Base-by-base conservation (phyloP, 2,888 invertebrate species). In the Nomada hirtipes region DNA sequence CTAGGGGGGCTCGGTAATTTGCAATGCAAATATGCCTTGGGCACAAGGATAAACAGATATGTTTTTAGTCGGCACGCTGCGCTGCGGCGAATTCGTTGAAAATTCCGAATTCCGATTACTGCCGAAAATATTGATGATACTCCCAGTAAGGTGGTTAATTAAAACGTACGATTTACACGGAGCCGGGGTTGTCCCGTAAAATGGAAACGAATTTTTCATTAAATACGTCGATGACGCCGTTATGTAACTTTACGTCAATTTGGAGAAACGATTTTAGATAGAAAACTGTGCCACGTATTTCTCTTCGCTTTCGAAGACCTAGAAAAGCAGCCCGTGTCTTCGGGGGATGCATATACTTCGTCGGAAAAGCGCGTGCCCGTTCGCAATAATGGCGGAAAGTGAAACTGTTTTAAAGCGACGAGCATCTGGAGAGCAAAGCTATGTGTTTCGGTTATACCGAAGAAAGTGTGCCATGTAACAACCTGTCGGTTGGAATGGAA, bases 381-480 rank as follows among this genome's bases (percentile, higher is more conserved):
- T 83, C 71, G 70, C 67, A 74, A 84, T 78, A 83, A 83, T 79
- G 65, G 20, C 76, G 59, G 68, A 87, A 84, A 87, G 84, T 84
- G 87, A 87, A 87, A 87, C 76, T 67, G 72, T 75, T 78, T 52
- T 50, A n/a, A 52, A 44, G 67, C 11, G 57, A 9, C 57, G 44
- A 23, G 57, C 61, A 52, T 60, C 55, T 76, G 20, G 47, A 61
- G 61, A 65, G 47, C 42, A 18, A 47, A 26, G 20, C 47, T 26
- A 42, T 44, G 50, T 47, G 83, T 70, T 61, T 60, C 67, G 65
- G 74, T 83, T 68, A 63, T 86, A 82, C 79, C 65, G 82, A 87
- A 87, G 87, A 87, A 87, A 87, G 87, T 79, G 82, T 68, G 71
- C 18, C 70, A 68, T 73, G 64, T 55, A 84, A 82, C 74, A 64